Conservation (phyloP, 1,140 invertebrate genomes). For the Oryctes rhinoceros region DNA sequence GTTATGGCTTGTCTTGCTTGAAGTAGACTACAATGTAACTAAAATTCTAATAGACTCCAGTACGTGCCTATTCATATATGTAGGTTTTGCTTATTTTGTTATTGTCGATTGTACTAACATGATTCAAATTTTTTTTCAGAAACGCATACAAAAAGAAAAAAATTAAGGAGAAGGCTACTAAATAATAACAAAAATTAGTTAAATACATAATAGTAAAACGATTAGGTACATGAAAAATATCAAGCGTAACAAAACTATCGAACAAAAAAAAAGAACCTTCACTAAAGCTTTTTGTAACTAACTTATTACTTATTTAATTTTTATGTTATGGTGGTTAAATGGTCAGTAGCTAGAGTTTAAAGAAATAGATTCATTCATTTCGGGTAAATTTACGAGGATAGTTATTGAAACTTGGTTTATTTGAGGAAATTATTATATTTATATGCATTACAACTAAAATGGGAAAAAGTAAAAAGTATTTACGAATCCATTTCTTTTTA, state of each 20-base stretch:
- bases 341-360: slow-evolving; percentile 24
- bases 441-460: neutral
- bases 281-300: slow-evolving; percentile 24
- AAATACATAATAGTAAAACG: slow-evolving; percentile 5
- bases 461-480: too few species aligned
- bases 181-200: slow-evolving; percentile 37
- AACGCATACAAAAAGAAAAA: slow-evolving; percentile 56
- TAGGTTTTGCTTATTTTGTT: slow-evolving; percentile 31
- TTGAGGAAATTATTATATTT: neutral
- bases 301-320: slow-evolving; percentile 37
- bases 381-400: neutral
- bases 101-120: slow-evolving; percentile 3
- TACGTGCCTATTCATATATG: neutral
- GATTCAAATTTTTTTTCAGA: slow-evolving; percentile 54
- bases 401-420: slow-evolving; percentile 22
- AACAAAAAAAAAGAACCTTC: slow-evolving; percentile 38
- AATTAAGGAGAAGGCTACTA: slow-evolving; percentile 50
- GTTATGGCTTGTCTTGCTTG: too few species aligned
- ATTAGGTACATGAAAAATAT: slow-evolving; percentile 10
- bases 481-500: too few species aligned
- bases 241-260: neutral
- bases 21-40: too few species aligned
- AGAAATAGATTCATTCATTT: slow-evolving; percentile 8
- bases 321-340: slow-evolving; percentile 17
- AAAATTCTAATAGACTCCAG: neutral